Conservation (phyloP, 2,888 invertebrate species). For the Cephus sareptanus region DNA sequence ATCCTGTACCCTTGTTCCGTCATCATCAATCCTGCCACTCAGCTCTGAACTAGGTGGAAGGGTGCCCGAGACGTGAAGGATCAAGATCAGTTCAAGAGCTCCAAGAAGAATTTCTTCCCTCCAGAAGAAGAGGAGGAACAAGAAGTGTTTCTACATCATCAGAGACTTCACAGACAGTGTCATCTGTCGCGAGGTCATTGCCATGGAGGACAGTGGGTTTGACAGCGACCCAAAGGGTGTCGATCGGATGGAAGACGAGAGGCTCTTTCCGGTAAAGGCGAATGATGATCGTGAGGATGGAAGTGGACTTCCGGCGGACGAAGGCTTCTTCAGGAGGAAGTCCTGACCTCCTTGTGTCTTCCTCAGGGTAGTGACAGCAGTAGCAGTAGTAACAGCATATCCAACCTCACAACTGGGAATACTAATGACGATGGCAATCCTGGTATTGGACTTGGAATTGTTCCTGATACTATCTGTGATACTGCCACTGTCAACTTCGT, state of each 20-base stretch:
- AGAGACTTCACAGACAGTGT: neutral
- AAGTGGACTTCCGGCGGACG: neutral
- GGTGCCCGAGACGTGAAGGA: neutral
- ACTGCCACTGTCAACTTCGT: neutral
- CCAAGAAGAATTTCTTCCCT: neutral
- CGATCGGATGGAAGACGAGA: slow-evolving; percentile 59
- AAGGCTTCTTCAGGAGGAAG: slow-evolving; percentile 1
- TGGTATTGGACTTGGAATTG: neutral
- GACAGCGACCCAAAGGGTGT: slow-evolving; percentile 65
- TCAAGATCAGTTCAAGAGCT: neutral
- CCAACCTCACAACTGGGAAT: neutral
- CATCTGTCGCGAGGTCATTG: neutral
- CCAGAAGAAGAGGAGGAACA: no score
- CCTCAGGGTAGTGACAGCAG: slow-evolving; percentile 64
- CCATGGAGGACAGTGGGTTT: slow-evolving; percentile 67
- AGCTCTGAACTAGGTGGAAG: neutral
- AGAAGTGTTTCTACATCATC: neutral
- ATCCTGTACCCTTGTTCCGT: neutral
- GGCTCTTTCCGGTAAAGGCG: slow-evolving; percentile 54
- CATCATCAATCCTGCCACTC: neutral
- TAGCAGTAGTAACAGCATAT: slow-evolving; percentile 45
- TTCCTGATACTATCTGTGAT: neutral
- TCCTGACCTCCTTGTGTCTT: slow-evolving; percentile 4
- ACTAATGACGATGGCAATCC: neutral
- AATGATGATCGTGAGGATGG: neutral